phyloP scores from a whole-genome alignment of 37 sponge, comb jelly and placozoan species.

The Spongilla lacustris region DNA sequence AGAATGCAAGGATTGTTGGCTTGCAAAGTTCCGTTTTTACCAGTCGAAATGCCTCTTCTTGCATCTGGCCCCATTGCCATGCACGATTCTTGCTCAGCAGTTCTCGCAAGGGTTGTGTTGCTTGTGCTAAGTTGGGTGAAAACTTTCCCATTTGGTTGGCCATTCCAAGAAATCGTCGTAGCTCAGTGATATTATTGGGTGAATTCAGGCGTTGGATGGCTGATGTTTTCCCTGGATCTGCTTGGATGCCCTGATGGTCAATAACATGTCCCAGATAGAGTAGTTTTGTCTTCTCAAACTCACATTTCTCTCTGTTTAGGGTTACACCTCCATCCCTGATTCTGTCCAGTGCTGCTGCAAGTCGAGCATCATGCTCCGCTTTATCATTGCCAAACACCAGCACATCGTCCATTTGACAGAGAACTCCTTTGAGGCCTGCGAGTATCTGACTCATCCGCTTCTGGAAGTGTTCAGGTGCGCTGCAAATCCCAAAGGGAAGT shows the following conservation, averaged over 20 bases:
- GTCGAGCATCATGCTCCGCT: constrained; percentile 33
- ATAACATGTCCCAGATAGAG: constrained; percentile 55
- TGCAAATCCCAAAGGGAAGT: constrained; percentile 27
- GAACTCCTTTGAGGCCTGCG: constrained; percentile 39
- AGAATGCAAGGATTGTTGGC: constrained; percentile 40
- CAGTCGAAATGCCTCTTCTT: constrained; percentile 24
- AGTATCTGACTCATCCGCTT: constrained; percentile 16
- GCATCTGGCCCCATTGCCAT: constrained; percentile 32
- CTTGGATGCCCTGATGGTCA: constrained; percentile 29
- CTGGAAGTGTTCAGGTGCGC: constrained; percentile 39
- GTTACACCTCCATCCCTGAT: constrained; percentile 32
- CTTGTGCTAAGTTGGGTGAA: constrained; percentile 39
- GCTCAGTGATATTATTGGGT: constrained; percentile 9
- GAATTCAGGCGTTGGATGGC: constrained; percentile 24
- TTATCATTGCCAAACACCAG: constrained; percentile 29
- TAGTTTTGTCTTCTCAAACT: constrained; percentile 13
- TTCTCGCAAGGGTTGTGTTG: constrained; percentile 42
- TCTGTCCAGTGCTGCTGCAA: constrained; percentile 30
- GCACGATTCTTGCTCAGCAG: constrained; percentile 26
- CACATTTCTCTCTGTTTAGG: constrained; percentile 52
- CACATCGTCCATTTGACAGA: constrained; percentile 53
- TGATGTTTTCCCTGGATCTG: constrained; percentile 49
- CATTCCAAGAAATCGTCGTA: too few relatives aligned
- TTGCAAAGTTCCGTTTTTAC: constrained; percentile 34
- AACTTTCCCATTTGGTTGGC: constrained; percentile 57